Percentiles rank a stretch among this genome's conserved stretches.
These are phyloP conservation scores for Aurelia sp. DNA, from an alignment of 30 jellyfish, hydroid and myxozoan genomes.

Conservation along the genomic window DNA sequence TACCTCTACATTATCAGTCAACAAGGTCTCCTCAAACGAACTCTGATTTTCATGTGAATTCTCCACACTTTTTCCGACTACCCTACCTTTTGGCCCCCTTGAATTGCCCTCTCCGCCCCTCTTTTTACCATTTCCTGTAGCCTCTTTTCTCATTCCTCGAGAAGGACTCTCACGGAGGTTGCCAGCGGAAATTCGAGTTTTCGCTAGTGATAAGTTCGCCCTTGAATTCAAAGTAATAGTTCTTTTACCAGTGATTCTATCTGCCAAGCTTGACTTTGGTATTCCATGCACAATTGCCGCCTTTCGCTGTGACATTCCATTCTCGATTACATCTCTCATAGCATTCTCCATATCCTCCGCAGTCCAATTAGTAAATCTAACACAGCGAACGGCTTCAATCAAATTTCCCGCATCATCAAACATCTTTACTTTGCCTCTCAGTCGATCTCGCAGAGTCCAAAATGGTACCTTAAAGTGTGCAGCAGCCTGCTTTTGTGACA, in stretches of 20 bases:
- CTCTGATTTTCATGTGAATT: not conserved
- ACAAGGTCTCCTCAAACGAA: not conserved
- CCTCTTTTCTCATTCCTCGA: not conserved
- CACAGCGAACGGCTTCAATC: too few relatives aligned
- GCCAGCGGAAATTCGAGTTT: too few relatives aligned
- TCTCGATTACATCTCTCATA: not conserved
- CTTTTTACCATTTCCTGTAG: too few relatives aligned
- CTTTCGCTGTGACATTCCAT: not conserved
- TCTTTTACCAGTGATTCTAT: not conserved
- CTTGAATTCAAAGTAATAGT: not conserved
- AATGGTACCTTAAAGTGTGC: not conserved
- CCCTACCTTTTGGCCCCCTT: too few relatives aligned
- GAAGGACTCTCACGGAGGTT: too few relatives aligned
- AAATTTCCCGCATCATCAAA: not conserved
- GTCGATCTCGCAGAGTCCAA: too few relatives aligned
- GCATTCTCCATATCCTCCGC: slow-evolving; percentile 15
- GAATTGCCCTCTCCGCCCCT: too few relatives aligned
- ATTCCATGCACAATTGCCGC: slow-evolving; percentile 2
- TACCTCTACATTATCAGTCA: slow-evolving; percentile 1
- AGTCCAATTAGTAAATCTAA: not conserved
- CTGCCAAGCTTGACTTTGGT: not conserved
- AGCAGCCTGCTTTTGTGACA: not conserved
- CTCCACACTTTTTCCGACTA: not conserved
- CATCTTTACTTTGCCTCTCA: not conserved
- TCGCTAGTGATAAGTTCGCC: not conserved